These are phyloP conservation scores for Cliona cf. orientalis DNA, from an alignment of 37 sponge, comb jelly and placozoan species.

Conservation along the genomic window DNA sequence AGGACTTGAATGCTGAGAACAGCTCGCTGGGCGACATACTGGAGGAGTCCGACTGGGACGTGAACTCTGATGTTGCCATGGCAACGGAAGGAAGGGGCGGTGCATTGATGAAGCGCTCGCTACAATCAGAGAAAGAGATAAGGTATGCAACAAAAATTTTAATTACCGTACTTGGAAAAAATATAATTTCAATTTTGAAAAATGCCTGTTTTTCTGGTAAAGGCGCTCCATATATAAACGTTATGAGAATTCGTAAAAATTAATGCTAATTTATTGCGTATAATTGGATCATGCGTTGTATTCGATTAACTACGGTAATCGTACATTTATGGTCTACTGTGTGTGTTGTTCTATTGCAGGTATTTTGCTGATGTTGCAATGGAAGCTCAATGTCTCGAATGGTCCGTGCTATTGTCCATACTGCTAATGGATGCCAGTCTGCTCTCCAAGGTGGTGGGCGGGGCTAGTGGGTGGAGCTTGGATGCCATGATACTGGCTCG, in stretches of 20 bases:
- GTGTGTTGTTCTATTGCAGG: constrained; percentile 29
- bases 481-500: constrained; percentile 6
- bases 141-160: no score
- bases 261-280: background rate
- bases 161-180: no score
- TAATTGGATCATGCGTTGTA: background rate
- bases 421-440: constrained; percentile 55
- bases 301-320: background rate
- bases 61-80: constrained; percentile 46
- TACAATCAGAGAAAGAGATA: constrained; percentile 70
- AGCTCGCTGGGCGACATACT: constrained; percentile 45
- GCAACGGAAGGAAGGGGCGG: constrained; percentile 1
- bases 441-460: constrained; percentile 5
- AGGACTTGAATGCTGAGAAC: constrained; percentile 31
- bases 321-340: background rate
- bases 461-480: background rate
- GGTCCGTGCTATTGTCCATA: constrained; percentile 51
- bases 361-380: constrained; percentile 63
- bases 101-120: constrained; percentile 20
- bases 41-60: constrained; percentile 65
- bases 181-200: no score
- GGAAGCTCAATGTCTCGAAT: constrained; percentile 63
- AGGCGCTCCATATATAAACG: no score
- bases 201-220: no score
- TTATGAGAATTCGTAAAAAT: no score